Evolutionary conservation across 2,113 vertebrate species (phyloP).

Genomic region (Silurus meridionalis): DNA sequence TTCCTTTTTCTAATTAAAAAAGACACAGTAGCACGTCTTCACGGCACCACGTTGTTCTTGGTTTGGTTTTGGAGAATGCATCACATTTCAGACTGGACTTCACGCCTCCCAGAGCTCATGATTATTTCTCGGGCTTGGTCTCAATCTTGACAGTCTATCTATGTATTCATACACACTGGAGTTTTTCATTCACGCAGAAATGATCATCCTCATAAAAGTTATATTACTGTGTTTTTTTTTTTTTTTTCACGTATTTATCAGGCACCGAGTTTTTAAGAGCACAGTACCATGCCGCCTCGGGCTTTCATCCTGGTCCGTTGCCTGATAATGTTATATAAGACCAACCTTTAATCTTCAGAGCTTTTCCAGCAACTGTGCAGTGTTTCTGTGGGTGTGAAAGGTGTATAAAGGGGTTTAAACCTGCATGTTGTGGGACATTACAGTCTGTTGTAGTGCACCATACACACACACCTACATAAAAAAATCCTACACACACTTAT

Average conservation of each 20-base stretch:
- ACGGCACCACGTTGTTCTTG: not conserved
- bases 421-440: not conserved
- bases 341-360: constrained; percentile 72
- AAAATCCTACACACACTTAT: not conserved
- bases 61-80: not conserved
- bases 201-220: not conserved
- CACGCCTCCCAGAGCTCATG: not conserved
- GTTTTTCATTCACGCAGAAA: not conserved
- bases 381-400: not conserved
- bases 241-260: not conserved
- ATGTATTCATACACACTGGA: not conserved
- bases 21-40: no score
- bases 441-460: not conserved
- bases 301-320: constrained; percentile 8
- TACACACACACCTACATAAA: not conserved
- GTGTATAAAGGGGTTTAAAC: not conserved
- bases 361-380: constrained; percentile 56
- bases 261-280: constrained; percentile 1
- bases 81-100: not conserved
- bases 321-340: constrained; percentile 71
- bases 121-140: not conserved
- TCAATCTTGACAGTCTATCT: not conserved
- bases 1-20: no score
- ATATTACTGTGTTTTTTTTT: not conserved
- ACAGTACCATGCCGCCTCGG: not conserved